Evolutionary conservation across 2,113 vertebrate species (phyloP), one percentile per base, ranked within the genome.

Genomic region (Prunella himalayana): DNA sequence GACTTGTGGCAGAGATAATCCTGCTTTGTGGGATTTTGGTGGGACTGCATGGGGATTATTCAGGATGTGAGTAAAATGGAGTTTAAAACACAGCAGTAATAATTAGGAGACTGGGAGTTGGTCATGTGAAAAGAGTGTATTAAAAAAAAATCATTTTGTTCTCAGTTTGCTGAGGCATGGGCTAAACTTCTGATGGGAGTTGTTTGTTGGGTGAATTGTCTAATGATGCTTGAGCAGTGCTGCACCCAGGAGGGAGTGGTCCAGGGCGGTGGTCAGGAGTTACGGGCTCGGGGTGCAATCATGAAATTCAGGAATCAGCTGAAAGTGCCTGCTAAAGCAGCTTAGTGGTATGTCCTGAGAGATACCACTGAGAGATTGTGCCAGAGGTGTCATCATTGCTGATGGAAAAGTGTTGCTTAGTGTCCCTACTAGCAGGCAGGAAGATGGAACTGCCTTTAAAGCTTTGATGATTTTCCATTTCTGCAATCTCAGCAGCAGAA

Each of bases 71-170:
- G 28, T 47, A 71, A 92, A 91, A 44, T 2, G 11, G 59, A 70
- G 35, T 90, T 94, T 90, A 70, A 91, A 92, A 76, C 24, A 8
- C 27, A 47, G 22, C 56, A 71, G 24, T 82, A 80, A 78, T 56
- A 63, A 88, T 85, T 80, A 77, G 33, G 45, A 65, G 82, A 27
- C 23, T 66, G 68, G 68, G 79, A 83, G 21, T 8, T 75, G 51
- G 18, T 86, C 88, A 88, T 86, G 93, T 90, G 95, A 73, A 83
- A 90, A 63, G 76, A 44, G 30, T 93, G 93, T 88, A 70, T 93
- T 96, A 86, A 88, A 90, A 83, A n/a, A 83, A 90, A 37, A 37
- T 37, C n/a, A n/a, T n/a, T 71, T 37, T 13, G 31, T 86, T 93
- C 63, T 65, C 13, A 10, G 76, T 80, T 92, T 96, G 85, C 90